These are phyloP conservation scores for Xyliphius kryptos DNA, from an alignment of 2,113 vertebrate genomes.

Conservation along the genomic window DNA sequence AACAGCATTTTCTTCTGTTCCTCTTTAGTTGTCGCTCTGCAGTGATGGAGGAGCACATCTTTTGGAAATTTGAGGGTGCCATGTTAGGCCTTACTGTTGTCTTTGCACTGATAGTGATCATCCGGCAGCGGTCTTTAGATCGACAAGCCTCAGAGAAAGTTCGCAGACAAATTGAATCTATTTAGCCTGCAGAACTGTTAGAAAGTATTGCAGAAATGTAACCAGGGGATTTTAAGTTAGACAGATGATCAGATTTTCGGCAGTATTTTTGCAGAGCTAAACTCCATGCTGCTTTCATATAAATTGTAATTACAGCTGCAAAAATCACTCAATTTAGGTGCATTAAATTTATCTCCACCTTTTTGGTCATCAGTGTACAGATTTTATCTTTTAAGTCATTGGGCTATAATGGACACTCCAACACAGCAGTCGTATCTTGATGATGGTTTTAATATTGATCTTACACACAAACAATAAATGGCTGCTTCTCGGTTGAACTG, in stretches of 20 bases:
- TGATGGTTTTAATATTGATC: too few species aligned
- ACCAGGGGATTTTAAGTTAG: background rate
- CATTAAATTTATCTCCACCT: too few species aligned
- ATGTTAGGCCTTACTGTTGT: conserved; percentile 57
- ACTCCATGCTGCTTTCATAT: background rate
- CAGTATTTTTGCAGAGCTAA: background rate
- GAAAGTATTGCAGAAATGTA: background rate
- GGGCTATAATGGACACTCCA: too few species aligned
- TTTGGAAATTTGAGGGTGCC: conserved; percentile 73
- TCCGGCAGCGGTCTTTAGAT: conserved; percentile 70
- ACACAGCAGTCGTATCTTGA: too few species aligned
- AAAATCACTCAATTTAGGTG: background rate
- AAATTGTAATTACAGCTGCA: background rate
- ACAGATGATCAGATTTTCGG: background rate
- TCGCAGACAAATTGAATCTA: conserved; percentile 77
- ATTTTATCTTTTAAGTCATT: too few species aligned
- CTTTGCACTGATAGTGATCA: conserved; percentile 67
- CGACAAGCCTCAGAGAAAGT: conserved; percentile 76
- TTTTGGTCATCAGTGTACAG: too few species aligned
- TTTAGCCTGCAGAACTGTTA: conserved; percentile 48
- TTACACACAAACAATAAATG: too few species aligned
- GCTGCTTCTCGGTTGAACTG: too few species aligned
- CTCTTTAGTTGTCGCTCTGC: conserved; percentile 67
- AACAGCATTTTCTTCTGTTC: background rate
- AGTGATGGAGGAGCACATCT: conserved; percentile 63